Conservation (phyloP, 2,113 vertebrate species). For the Neotragus pygmaeus region DNA sequence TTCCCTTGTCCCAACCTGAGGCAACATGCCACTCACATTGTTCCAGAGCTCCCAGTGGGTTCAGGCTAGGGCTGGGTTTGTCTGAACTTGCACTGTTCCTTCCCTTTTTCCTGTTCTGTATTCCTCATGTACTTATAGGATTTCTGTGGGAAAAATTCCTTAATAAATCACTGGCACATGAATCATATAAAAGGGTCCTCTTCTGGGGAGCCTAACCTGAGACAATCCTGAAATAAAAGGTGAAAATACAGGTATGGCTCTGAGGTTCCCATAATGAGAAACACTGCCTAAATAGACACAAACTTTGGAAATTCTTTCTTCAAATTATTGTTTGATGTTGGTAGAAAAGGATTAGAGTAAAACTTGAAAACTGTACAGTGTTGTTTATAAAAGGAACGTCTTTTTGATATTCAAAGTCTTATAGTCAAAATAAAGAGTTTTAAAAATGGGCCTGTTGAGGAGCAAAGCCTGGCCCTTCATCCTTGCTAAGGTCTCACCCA, state of each 20-base stretch:
- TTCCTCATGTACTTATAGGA: not conserved
- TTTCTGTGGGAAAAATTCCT: not conserved
- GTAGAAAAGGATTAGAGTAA: not conserved
- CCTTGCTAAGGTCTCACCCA: not conserved
- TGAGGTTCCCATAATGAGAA: not conserved
- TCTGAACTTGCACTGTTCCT: not conserved
- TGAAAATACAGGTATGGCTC: not conserved
- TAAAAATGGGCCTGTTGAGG: accelerated
- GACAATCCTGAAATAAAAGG: not conserved
- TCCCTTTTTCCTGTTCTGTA: not conserved
- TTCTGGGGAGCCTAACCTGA: not conserved
- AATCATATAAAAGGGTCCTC: not conserved
- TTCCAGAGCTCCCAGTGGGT: not conserved
- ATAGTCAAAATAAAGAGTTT: not conserved
- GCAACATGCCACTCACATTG: not conserved
- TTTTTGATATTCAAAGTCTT: not conserved
- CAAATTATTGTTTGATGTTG: not conserved
- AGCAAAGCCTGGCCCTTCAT: not conserved
- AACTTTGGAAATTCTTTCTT: not conserved
- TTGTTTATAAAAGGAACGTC: not conserved
- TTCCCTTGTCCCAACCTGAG: not conserved
- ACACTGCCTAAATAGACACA: not conserved
- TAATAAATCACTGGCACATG: not conserved
- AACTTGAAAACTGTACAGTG: not conserved
- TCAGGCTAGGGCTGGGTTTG: not conserved